Base-by-base conservation (phyloP, 1,140 invertebrate genomes). In the Brachionus asplanchnoidis region DNA sequence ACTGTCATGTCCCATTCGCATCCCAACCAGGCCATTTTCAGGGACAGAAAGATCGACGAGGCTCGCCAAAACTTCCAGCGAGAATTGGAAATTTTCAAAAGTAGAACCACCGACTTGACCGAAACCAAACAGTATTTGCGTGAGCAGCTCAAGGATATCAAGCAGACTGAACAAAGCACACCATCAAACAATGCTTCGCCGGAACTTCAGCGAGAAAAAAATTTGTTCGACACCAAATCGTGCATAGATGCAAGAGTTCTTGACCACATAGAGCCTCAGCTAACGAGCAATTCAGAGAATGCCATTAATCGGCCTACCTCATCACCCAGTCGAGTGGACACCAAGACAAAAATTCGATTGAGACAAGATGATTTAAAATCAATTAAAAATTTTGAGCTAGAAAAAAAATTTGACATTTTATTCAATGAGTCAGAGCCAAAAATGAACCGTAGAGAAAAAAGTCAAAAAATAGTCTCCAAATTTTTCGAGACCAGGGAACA, bases 241-340 rank as follows among this genome's bases (percentile, higher is more conserved):
- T 77, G 73, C 23, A 46, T 77, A 3, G 73, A 77, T 12, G 40
- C 73, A 28, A 77, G 73, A 26, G 20, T 77, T 50, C 46, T 77
- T 26, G 46, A 77, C 26, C 40, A 46, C 11, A 50, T 26, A 28
- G 73, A 77, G 0, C 20, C 46, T 26, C n/a, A 50, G 7, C 7
- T 11, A 28, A 50, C 8, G 11, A 44, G 23, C 20, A 85, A 87
- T 50, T 82, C 86, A 7, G 46, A 80, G 23, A 50, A 73, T 7
- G 44, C 73, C 14, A 84, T 79, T 26, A 86, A 87, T 46, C 86
- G 89, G 78, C 89, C 89, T 2, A 86, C 85, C 5, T 89, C 89
- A 23, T 89, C 89, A 26, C 89, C 89, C 17, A 86, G 87, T 75
- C 88, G 87, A 60, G 87, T 90, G 28, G 89, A 90, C 85, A 87